Percentiles rank a stretch among this genome's conserved stretches.
Conservation (phyloP, 2,113 vertebrate genomes). For the Anarrhichthys ocellatus region DNA sequence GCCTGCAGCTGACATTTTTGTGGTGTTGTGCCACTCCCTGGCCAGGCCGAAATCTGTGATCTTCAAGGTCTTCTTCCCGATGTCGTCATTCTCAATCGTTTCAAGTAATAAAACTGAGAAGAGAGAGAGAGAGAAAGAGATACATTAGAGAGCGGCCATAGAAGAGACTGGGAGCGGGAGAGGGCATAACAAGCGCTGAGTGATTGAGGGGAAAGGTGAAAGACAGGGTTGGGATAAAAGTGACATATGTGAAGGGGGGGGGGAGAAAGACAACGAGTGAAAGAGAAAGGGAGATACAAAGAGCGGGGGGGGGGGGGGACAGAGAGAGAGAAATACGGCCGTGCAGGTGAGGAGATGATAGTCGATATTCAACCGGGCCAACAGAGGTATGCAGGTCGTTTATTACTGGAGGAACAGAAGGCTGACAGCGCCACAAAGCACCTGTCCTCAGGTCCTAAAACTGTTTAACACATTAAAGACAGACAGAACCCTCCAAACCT, state of each 20-base stretch:
- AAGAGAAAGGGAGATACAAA: conserved; percentile 40
- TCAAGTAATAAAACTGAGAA: conserved; percentile 92
- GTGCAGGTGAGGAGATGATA: conserved; percentile 54
- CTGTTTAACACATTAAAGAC: conserved; percentile 70
- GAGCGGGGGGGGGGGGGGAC: neutral
- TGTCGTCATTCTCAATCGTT: conserved; percentile 92
- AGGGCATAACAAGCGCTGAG: neutral
- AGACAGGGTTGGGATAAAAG: conserved; percentile 16
- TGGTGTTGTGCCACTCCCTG: conserved; percentile 88
- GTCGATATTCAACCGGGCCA: conserved; percentile 65
- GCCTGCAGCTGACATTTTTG: conserved; percentile 87
- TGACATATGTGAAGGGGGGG: conserved; percentile 6
- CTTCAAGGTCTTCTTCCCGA: conserved; percentile 88
- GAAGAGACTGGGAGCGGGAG: neutral
- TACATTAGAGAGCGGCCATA: neutral
- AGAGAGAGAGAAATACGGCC: conserved; percentile 5
- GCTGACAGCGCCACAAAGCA: conserved; percentile 73
- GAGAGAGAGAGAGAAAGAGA: neutral
- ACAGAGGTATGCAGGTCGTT: conserved; percentile 58
- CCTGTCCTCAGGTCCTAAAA: conserved; percentile 72
- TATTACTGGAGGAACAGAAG: conserved; percentile 68
- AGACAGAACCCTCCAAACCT: conserved; percentile 46
- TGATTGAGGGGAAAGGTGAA: conserved; percentile 11
- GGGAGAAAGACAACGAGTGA: conserved; percentile 12
- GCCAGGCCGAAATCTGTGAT: conserved; percentile 88